Conservation (phyloP, 2,888 invertebrate species). For the Choristoneura rosaceana region DNA sequence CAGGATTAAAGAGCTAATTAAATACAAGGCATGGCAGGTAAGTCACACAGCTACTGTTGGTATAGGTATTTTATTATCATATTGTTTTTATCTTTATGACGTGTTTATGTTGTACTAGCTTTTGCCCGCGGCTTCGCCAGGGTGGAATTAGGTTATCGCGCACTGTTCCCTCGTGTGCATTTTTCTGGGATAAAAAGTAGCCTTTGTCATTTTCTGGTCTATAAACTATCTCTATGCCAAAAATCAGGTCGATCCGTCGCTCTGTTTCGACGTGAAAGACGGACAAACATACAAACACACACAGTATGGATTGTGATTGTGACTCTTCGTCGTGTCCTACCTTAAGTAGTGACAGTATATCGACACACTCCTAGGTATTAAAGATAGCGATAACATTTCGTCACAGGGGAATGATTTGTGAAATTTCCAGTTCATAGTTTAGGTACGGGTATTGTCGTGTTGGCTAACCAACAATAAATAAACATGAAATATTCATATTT, state of each 20-base stretch:
- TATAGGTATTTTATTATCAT: not conserved
- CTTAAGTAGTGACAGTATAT: not conserved
- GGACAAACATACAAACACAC: too few relatives aligned
- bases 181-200: too few relatives aligned
- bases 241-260: too few relatives aligned
- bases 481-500: too few relatives aligned
- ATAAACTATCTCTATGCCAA: too few relatives aligned
- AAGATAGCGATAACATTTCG: not conserved
- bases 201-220: too few relatives aligned
- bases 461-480: too few relatives aligned
- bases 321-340: not conserved
- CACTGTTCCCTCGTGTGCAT: too few relatives aligned
- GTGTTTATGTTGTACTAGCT: not conserved
- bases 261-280: too few relatives aligned
- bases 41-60: not conserved
- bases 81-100: not conserved
- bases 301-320: not conserved
- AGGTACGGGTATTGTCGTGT: not conserved
- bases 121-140: too few relatives aligned
- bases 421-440: not conserved
- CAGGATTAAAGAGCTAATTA: conserved; percentile 72
- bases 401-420: not conserved
- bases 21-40: conserved; percentile 73
- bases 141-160: too few relatives aligned
- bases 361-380: not conserved